These are phyloP conservation scores for Spinus olivaceus DNA, from an alignment of 2,797 vertebrate genomes.

Conservation along the genomic window DNA sequence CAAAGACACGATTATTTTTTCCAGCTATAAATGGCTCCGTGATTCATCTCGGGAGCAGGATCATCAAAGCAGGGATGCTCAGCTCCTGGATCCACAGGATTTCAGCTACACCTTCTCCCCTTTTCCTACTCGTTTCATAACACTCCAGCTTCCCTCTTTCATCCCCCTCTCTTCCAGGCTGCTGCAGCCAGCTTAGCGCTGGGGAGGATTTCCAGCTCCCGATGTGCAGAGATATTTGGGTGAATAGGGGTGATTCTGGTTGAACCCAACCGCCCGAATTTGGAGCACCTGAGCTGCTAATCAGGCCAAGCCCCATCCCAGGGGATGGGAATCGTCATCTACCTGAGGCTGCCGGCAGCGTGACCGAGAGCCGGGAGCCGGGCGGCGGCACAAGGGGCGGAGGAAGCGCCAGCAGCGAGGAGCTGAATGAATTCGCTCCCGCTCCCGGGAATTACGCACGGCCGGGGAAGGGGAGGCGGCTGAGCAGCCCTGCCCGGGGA, in stretches of 20 bases:
- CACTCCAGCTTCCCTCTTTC: neutral
- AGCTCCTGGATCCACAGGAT: neutral
- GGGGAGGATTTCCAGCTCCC: neutral
- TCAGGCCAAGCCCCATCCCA: neutral
- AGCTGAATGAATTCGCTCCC: slow-evolving; percentile 44
- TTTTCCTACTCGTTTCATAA: slow-evolving; percentile 5
- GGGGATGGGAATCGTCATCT: neutral
- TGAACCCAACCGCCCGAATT: neutral
- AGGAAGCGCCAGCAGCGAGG: neutral
- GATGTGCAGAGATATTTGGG: neutral
- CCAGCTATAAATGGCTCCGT: neutral
- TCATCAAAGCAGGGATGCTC: neutral
- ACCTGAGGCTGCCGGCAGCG: neutral
- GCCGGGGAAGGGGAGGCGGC: neutral
- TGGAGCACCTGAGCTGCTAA: neutral
- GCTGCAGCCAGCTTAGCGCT: neutral
- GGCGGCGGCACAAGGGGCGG: neutral
- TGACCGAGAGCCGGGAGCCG: neutral
- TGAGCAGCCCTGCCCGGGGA: neutral
- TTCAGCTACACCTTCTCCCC: neutral
- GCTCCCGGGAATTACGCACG: neutral
- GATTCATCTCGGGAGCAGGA: neutral
- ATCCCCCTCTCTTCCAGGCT: neutral
- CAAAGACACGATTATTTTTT: neutral
- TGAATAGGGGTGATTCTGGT: neutral